Evolutionary conservation across 1,140 invertebrate genomes (phyloP), one percentile per base, ranked within the genome.

Genomic region (Drosophila kurseongensis): DNA sequence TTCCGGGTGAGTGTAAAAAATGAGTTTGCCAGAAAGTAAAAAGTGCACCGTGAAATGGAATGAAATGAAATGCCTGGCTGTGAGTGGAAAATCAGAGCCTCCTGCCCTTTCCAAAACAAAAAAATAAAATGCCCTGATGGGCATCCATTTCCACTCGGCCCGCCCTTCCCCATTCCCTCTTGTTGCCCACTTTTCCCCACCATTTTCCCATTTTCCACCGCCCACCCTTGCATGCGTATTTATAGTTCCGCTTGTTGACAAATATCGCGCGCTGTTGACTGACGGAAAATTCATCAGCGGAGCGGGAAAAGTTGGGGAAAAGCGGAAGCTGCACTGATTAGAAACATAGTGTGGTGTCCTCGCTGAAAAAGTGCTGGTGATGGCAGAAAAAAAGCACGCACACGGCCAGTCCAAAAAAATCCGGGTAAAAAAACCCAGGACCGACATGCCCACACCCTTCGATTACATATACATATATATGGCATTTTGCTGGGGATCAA

Each of bases 181-280:
- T 32, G 8, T 32, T 8, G 29, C 7, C 47, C 45, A 74, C 35
- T 68, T 52, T 27, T 41, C 35, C 12, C 42, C 18, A 48, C 32
- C 13, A 48, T 41, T 71, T 65, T 66, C 51, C 36, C 40, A 52
- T 52, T 41, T 42, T 51, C 55, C 45, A 12, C 10, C 12, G 27
- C 42, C 16, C 41, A 23, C 4, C 42, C 32, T 45, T 67, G 63
- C 83, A 74, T 88, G 84, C 84, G 84, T 88, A 88, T 88, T 88
- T 88, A 88, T 88, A 88, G 84, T 89, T 89, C 84, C 84, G 84
- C 80, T 80, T 89, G 84, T 88, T 88, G 84, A 88, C 84, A 88
- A 88, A 88, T 88, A 84, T 88, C 84, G 71, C 83, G 60, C 84
- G 18, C 63, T 88, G 84, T 80, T 83, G 79, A 89, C 72, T 89